Evolutionary conservation across 2,888 invertebrate genomes (phyloP).

Genomic region (Podabrus alpinus): DNA sequence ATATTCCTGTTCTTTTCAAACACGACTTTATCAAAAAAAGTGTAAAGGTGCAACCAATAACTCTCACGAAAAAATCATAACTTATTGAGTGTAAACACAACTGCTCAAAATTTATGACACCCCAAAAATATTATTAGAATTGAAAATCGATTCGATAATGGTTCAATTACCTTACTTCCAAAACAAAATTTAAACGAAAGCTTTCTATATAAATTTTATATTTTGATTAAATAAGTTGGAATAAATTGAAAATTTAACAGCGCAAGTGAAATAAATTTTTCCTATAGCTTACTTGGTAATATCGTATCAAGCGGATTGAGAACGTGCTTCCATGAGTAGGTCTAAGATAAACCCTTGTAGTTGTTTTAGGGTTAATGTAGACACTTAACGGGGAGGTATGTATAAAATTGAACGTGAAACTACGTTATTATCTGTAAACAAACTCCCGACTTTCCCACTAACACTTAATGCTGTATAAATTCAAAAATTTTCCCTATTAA

Average conservation of each 20-base stretch:
- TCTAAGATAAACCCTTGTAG: background rate
- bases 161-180: background rate
- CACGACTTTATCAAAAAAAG: constrained; percentile 10
- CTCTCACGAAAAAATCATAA: background rate
- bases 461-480: background rate
- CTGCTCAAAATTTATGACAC: background rate
- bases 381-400: background rate
- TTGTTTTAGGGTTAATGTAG: background rate
- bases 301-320: background rate
- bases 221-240: background rate
- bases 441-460: background rate
- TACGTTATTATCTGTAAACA: background rate
- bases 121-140: background rate
- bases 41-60: background rate
- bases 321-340: background rate
- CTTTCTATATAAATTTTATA: background rate
- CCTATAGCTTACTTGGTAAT: background rate
- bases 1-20: constrained; percentile 19
- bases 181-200: background rate
- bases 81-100: background rate
- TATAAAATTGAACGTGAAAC: background rate
- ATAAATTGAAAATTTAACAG: background rate
- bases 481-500: background rate
- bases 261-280: background rate
- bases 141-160: background rate